Base-by-base conservation (phyloP, 2,888 invertebrate species). In the Caenorhabditis sp. region DNA sequence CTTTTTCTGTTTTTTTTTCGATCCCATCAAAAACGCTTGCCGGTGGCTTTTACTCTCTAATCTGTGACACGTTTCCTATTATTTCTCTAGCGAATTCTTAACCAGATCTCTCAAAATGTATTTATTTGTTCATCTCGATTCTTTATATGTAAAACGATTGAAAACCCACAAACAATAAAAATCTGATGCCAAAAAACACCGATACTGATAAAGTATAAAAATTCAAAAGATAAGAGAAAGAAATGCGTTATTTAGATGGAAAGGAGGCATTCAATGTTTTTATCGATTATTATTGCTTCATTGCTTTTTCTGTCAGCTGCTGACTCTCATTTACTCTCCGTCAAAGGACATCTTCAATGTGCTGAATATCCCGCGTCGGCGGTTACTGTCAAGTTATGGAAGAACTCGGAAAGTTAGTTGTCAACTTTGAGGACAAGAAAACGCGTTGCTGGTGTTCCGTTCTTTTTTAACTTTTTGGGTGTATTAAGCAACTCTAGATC, bases 361-460 rank as follows among this genome's bases (percentile, higher is more conserved):
- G 84, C 66, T 19, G 75, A 80, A 49, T 84, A 61, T 54, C 76
- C 80, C 4, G 84, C 84, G 24, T 75, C 84, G 4, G 51, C 80
- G 10, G 84, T 84, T 12, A 68, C 56, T 7, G 80, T 84, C 41
- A 63, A 73, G n/a, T 26, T 84, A 16, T 75, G 64, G 80, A 80
- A 84, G n/a, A 68, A 73, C 61, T 61, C 70, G 8, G 83, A 83
- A 44, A 70, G 79, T 74, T 28, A 56, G 76, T 76, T 7, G 12
- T 5, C 6, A 10, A 12, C 12, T 38, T 26, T 12, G 10, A 10
- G 22, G 49, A n/a, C 7, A 31, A 31, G 7, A n/a, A n/a, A n/a
- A n/a, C n/a, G n/a, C n/a, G n/a, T n/a, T n/a, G n/a, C n/a, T n/a
- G n/a, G n/a, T n/a, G n/a, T n/a, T n/a, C n/a, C n/a, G n/a, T n/a